Conservation (phyloP, 2,888 invertebrate genomes). For the Orchestes rusci region DNA sequence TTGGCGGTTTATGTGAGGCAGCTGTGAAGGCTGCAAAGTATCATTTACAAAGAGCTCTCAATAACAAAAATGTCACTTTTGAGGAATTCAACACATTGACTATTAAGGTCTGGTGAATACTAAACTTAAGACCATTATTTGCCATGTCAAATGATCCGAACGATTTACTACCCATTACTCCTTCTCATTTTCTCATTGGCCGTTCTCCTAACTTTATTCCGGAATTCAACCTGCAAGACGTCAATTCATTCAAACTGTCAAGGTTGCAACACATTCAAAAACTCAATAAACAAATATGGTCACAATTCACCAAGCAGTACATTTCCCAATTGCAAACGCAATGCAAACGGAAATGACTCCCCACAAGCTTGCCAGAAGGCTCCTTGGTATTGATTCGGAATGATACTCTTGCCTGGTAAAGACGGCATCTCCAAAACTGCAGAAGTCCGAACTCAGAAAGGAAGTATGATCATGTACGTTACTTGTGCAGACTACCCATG, state of each 20-base stretch:
- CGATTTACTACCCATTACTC: conserved; percentile 7
- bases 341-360: neutral
- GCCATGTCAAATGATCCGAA: conserved; percentile 14
- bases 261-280: neutral
- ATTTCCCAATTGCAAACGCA: neutral
- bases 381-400: too few relatives aligned
- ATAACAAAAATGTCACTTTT: neutral
- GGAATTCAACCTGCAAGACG: too few relatives aligned
- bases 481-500: too few relatives aligned
- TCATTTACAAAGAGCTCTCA: conserved; percentile 1
- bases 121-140: conserved; percentile 13
- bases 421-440: too few relatives aligned
- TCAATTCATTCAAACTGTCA: too few relatives aligned
- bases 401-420: too few relatives aligned
- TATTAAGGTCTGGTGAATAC: neutral
- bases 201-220: neutral
- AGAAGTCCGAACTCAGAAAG: too few relatives aligned
- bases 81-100: conserved; percentile 1
- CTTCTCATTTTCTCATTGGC: conserved; percentile 1
- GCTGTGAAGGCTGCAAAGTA: neutral
- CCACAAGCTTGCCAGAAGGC: too few relatives aligned
- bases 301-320: neutral
- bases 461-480: too few relatives aligned
- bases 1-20: conserved; percentile 4
- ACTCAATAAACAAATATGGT: neutral